phyloP scores from a whole-genome alignment of 1,140 invertebrate species.

The Dufourea novaeangliae region DNA sequence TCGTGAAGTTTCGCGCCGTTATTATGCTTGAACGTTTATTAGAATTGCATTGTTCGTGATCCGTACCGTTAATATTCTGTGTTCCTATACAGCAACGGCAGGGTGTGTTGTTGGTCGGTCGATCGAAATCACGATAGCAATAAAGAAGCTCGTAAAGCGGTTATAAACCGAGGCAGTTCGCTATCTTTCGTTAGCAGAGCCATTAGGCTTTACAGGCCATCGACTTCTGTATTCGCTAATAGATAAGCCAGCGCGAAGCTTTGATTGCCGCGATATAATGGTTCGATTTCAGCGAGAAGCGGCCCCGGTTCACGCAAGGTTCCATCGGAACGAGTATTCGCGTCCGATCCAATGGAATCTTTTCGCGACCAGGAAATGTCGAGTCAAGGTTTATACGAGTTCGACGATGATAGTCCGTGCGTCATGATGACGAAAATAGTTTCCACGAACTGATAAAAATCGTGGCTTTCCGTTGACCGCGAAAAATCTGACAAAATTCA shows the following conservation, averaged over 20 bases:
- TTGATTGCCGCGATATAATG: neutral
- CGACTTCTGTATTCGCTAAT: slow-evolving; percentile 42
- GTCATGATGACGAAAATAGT: neutral
- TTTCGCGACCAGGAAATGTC: neutral
- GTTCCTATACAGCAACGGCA: neutral
- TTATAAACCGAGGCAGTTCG: slow-evolving; percentile 34
- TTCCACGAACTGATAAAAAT: neutral
- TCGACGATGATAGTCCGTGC: neutral
- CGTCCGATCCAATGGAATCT: neutral
- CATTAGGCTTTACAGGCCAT: slow-evolving; percentile 56
- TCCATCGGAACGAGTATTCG: no score
- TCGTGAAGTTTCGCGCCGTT: no score
- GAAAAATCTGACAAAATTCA: no score
- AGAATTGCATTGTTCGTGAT: neutral
- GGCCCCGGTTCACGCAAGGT: neutral
- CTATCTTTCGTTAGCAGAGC: slow-evolving; percentile 54
- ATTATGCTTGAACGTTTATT: no score
- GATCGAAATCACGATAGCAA: slow-evolving; percentile 46
- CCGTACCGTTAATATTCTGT: neutral
- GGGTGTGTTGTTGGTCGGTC: neutral
- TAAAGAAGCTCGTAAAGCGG: slow-evolving; percentile 53
- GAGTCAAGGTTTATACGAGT: neutral
- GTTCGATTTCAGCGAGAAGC: neutral
- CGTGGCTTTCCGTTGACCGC: neutral
- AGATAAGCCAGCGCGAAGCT: slow-evolving; percentile 34